A percentile compares a stretch with the other conserved stretches of the same genome.
Evolutionary conservation across 2,113 vertebrate genomes (phyloP).

Genomic region (Climacteris rufus): DNA sequence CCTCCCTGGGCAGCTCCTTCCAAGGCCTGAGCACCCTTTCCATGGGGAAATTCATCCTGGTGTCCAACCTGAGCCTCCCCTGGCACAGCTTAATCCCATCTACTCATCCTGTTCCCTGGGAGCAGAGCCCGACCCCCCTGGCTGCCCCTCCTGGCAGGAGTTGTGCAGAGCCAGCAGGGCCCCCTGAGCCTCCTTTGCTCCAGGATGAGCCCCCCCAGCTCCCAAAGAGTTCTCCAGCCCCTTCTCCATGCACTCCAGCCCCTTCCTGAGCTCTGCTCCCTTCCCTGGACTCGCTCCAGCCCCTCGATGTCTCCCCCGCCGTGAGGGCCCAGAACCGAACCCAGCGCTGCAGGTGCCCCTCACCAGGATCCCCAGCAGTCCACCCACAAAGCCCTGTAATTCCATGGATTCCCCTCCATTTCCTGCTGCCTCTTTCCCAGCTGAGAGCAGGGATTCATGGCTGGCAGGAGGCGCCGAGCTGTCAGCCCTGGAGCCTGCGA

Average conservation of each 20-base stretch:
- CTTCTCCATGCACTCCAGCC: background rate
- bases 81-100: background rate
- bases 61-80: background rate
- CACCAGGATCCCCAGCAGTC: background rate
- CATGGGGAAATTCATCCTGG: background rate
- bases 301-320: rapidly evolving
- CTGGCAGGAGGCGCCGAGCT: background rate
- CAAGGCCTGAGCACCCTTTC: background rate
- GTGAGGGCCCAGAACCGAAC: background rate
- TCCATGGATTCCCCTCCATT: background rate
- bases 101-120: background rate
- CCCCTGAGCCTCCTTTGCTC: background rate
- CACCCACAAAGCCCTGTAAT: background rate
- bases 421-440: background rate
- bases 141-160: background rate
- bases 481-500: background rate
- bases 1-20: background rate
- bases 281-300: background rate
- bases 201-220: background rate
- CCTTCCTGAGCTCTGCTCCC: background rate
- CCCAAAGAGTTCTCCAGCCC: background rate
- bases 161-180: background rate
- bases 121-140: background rate
- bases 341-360: background rate
- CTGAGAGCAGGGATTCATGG: background rate